Conservation (phyloP, 2,113 vertebrate species). For the Gila orcuttii region DNA sequence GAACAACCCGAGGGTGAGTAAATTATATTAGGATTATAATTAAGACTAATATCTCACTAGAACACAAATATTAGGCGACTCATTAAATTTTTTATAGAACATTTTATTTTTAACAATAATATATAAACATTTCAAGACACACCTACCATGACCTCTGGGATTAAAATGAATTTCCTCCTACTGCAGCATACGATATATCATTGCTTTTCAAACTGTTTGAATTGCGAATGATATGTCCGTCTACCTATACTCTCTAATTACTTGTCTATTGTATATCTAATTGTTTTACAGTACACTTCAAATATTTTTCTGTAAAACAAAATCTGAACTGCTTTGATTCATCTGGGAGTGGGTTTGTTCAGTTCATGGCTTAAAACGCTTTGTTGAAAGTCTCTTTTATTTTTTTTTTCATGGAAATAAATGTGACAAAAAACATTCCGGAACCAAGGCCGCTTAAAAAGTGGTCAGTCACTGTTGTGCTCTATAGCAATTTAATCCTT, state of each 20-base stretch:
- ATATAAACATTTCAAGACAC: neutral
- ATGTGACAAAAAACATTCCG: neutral
- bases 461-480: neutral
- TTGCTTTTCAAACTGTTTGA: neutral
- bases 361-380: neutral
- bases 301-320: neutral
- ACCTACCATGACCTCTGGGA: neutral
- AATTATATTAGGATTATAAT: neutral
- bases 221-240: neutral
- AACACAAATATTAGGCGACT: neutral
- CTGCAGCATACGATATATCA: neutral
- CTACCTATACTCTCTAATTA: neutral
- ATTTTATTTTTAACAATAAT: neutral
- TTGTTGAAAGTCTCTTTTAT: neutral
- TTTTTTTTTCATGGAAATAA: neutral
- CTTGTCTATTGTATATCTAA: too few relatives aligned
- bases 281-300: neutral
- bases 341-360: neutral
- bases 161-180: neutral
- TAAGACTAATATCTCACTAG: neutral
- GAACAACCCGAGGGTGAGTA: too few relatives aligned
- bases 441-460: neutral
- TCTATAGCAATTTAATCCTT: conserved; percentile 11
- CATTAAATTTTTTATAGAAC: too few relatives aligned
- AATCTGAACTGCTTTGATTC: neutral